Evolutionary conservation across 2,888 invertebrate genomes (phyloP).

Genomic region (Argyresthia albistria): DNA sequence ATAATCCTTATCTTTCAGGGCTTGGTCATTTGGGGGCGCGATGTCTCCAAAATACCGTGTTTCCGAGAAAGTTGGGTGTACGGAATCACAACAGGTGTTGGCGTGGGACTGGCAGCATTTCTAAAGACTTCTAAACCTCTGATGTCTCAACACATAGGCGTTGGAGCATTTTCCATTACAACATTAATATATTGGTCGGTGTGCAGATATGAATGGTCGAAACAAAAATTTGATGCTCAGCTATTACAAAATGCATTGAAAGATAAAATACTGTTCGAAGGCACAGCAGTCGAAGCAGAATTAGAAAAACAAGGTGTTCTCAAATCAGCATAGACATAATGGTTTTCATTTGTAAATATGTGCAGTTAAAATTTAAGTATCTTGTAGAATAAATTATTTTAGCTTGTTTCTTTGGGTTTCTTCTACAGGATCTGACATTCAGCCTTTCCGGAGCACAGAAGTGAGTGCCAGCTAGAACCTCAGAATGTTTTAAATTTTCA

Average conservation of each 20-base stretch:
- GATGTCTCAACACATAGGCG: slow-evolving; percentile 75
- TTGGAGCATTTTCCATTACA: slow-evolving; percentile 75
- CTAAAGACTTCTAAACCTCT: slow-evolving; percentile 80
- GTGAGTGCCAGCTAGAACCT: too few species aligned
- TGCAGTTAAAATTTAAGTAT: neutral
- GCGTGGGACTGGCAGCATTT: slow-evolving; percentile 77
- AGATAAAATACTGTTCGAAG: slow-evolving; percentile 75
- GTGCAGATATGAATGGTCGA: slow-evolving; percentile 80
- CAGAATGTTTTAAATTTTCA: too few species aligned
- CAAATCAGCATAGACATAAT: slow-evolving; percentile 35
- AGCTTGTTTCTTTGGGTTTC: too few species aligned
- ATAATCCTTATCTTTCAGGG: slow-evolving; percentile 57
- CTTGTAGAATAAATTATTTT: neutral
- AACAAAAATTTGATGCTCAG: slow-evolving; percentile 75
- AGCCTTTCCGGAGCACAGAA: too few species aligned
- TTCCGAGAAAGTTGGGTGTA: slow-evolving; percentile 84
- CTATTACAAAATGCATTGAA: slow-evolving; percentile 75
- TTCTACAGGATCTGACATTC: too few species aligned
- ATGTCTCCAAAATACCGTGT: slow-evolving; percentile 84
- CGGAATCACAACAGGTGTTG: slow-evolving; percentile 80
- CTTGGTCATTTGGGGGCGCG: slow-evolving; percentile 77
- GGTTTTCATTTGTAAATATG: neutral
- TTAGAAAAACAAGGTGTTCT: slow-evolving; percentile 40
- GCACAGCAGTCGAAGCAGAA: slow-evolving; percentile 68
- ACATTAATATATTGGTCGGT: slow-evolving; percentile 79